Base-by-base conservation (phyloP, 2,797 vertebrate genomes). In the Xyrichtys novacula region DNA sequence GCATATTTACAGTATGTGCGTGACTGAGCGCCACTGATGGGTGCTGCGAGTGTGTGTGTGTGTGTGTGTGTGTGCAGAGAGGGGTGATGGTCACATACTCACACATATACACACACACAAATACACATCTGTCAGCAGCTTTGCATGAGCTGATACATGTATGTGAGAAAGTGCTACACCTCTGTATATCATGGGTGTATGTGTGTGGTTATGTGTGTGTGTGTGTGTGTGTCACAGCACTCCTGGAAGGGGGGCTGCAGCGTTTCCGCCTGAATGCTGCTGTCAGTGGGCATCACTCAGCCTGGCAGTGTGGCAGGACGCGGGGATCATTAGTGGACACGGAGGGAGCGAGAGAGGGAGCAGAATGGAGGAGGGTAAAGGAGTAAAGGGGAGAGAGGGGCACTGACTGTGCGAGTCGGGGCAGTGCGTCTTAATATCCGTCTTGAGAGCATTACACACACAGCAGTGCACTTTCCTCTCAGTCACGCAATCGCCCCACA, bases 271-370 rank as follows among this genome's bases (percentile, higher is more conserved):
- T 92, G 91, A 94, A 84, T 74, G 89, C 79, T 75, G 81, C 91
- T 93, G 93, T 93, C 93, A 94, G 86, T 88, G 91, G 89, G 90
- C 90, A 93, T 93, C 90, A 92, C 82, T 93, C 93, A 92, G 89
- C 80, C 86, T 77, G 84, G 89, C 89, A 84, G 87, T 91, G 90
- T 92, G 90, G 90, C 90, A 89, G 91, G 84, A 91, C 80, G 79
- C 84, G 65, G 75, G 85, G 88, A 93, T 94, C 93, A 94, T 94
- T 94, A 94, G 92, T 88, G 83, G 86, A 85, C 88, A 91, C 65
- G 54, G 81, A 87, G 85, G 83, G 79, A 84, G 82, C 34, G 49
- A 65, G 80, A 81, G 82, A 74, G 74, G 84, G 58, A 85, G 85
- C 76, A 83, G 88, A 84, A 84, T 61, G 78, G 78, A 83, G 80